A percentile compares a stretch with the other conserved stretches of the same genome.
phyloP scores from a whole-genome alignment of 2,113 vertebrate species.

The Microcebus jonahi region DNA sequence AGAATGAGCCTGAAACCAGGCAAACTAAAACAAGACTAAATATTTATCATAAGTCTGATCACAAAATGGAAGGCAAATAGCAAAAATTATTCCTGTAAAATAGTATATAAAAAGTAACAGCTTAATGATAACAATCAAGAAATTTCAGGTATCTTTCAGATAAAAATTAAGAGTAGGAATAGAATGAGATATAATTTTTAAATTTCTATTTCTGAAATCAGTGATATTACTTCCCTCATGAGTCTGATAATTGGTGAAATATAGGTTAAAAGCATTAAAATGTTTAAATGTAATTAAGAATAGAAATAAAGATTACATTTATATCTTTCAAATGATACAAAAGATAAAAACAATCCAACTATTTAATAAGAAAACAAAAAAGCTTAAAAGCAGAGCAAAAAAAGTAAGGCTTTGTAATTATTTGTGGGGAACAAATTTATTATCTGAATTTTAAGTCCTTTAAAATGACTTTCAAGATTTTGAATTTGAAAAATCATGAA shows the following conservation, averaged over 20 bases:
- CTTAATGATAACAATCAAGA: neutral
- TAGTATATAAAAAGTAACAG: neutral
- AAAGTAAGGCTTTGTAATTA: neutral
- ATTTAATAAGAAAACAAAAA: neutral
- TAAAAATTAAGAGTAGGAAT: neutral
- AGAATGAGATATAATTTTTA: neutral
- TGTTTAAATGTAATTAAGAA: neutral
- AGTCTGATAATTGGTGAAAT: neutral
- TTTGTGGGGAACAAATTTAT: neutral
- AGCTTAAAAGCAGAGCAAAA: neutral
- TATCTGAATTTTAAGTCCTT: neutral
- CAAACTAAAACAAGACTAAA: neutral
- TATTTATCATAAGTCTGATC: neutral
- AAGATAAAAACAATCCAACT: neutral
- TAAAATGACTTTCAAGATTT: neutral
- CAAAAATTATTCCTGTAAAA: neutral
- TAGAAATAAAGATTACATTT: neutral
- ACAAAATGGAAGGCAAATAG: neutral
- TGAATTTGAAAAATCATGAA: neutral
- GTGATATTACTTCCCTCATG: neutral
- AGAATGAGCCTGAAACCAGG: neutral
- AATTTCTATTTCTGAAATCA: neutral
- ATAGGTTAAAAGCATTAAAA: neutral
- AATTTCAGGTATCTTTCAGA: neutral
- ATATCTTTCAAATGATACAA: neutral